phyloP scores from a whole-genome alignment of 2,888 invertebrate species.

The Euclidia mi region DNA sequence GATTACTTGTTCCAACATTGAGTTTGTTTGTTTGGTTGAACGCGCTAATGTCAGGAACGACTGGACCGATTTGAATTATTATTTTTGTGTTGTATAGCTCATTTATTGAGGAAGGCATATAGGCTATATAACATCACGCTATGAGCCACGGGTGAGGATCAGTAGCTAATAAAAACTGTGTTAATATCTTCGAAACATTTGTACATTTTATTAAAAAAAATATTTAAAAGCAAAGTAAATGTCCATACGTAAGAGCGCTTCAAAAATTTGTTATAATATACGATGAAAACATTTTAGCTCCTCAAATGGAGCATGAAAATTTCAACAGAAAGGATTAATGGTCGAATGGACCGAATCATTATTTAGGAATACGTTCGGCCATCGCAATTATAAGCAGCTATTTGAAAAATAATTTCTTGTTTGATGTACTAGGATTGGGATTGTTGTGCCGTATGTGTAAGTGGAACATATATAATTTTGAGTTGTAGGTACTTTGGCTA shows the following conservation, averaged over 20 bases:
- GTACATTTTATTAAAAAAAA: background rate
- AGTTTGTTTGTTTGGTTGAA: too few species aligned
- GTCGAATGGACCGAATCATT: slow-evolving; percentile 64
- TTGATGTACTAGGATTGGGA: slow-evolving; percentile 13
- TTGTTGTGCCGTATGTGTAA: background rate
- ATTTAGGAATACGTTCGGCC: slow-evolving; percentile 52
- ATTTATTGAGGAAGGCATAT: too few species aligned
- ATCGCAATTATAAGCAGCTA: slow-evolving; percentile 55
- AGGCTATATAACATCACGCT: too few species aligned
- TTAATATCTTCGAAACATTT: too few species aligned
- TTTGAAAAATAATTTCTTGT: slow-evolving; percentile 57
- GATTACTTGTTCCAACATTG: too few species aligned
- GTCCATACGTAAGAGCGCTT: slow-evolving; percentile 27
- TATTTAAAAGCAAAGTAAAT: slow-evolving; percentile 20
- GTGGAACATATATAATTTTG: too few species aligned
- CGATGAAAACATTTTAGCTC: slow-evolving; percentile 64
- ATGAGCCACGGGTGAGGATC: too few species aligned
- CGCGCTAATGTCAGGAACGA: too few species aligned
- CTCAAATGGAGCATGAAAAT: slow-evolving; percentile 75
- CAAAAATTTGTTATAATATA: slow-evolving; percentile 58
- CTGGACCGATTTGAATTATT: too few species aligned
- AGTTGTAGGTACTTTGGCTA: too few species aligned
- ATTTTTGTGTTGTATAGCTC: too few species aligned
- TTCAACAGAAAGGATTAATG: slow-evolving; percentile 73
- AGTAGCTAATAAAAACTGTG: too few species aligned